Evolutionary conservation across 2,113 vertebrate species (phyloP).

Genomic region (Clarias macrocephalus): DNA sequence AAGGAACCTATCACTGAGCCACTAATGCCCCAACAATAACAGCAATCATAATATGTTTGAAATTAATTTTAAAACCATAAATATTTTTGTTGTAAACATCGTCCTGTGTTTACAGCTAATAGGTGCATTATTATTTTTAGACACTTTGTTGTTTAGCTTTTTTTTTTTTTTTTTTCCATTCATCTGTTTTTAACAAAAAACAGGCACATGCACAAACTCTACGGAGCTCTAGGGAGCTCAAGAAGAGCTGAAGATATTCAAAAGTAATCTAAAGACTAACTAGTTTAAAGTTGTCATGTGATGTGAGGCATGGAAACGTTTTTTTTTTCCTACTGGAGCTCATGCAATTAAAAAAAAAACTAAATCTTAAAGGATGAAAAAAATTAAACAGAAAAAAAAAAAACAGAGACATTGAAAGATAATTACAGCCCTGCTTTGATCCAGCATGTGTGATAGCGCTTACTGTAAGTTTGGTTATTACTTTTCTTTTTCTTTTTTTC

Average conservation of each 20-base stretch:
- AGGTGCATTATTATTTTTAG: conserved; percentile 2
- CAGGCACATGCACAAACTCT: background rate
- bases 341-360: background rate
- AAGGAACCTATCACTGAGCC: too few species aligned
- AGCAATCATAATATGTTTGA: background rate
- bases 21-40: too few species aligned
- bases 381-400: background rate
- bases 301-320: background rate
- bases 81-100: background rate
- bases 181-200: background rate
- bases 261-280: background rate
- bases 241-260: background rate
- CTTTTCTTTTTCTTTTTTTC: background rate
- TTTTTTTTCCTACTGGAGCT: too few species aligned
- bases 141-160: background rate
- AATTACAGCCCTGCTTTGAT: background rate
- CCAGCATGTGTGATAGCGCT: background rate
- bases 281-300: background rate
- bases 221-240: background rate
- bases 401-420: background rate
- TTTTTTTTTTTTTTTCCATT: background rate
- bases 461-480: background rate
- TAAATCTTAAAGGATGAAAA: too few species aligned
- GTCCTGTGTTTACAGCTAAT: background rate
- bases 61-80: background rate